Conservation (phyloP, 2,113 vertebrate species). For the Shinisaurus crocodilurus region DNA sequence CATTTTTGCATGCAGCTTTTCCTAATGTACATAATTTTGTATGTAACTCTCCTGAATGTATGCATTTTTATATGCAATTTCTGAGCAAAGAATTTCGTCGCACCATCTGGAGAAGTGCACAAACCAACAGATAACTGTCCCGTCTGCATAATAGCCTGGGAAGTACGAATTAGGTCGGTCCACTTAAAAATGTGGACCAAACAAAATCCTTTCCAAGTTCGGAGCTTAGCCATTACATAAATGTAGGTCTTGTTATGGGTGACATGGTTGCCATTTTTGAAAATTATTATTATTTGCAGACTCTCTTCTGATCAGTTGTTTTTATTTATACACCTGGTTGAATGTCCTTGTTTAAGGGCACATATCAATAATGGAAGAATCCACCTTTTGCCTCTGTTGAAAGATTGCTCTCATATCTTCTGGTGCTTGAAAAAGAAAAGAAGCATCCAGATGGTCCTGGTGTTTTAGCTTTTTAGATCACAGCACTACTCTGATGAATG, state of each 20-base stretch:
- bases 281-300: background rate
- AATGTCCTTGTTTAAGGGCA: background rate
- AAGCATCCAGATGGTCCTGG: background rate
- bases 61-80: background rate
- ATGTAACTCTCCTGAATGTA: background rate
- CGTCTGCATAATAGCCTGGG: too few relatives aligned
- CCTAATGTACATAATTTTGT: too few relatives aligned
- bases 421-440: background rate
- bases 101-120: background rate
- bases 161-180: too few relatives aligned
- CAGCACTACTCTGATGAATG: background rate
- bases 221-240: background rate
- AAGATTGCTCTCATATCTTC: background rate
- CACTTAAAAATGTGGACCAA: too few relatives aligned
- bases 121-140: too few relatives aligned
- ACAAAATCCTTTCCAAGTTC: background rate
- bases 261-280: background rate
- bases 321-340: background rate
- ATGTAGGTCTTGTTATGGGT: background rate
- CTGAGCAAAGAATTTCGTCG: background rate
- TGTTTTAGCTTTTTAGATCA: background rate
- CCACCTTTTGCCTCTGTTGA: accelerated
- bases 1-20: too few relatives aligned
- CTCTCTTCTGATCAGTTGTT: background rate
- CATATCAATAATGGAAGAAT: background rate